These are phyloP conservation scores for Tychaedon coryphoeus DNA, from an alignment of 2,113 vertebrate species.

Conservation along the genomic window DNA sequence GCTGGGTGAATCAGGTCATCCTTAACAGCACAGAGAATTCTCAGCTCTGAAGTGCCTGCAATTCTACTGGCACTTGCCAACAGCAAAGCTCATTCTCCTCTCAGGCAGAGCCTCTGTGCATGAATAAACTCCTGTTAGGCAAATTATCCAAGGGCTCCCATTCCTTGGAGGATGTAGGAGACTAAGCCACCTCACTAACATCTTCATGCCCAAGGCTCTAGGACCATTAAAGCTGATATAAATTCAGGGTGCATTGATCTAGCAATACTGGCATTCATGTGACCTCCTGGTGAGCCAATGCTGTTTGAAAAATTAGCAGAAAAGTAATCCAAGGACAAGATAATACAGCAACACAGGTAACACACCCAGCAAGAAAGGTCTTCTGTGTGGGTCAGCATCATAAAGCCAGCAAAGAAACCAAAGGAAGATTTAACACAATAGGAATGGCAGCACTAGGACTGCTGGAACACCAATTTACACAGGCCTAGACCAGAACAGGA, in stretches of 20 bases:
- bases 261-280: background rate
- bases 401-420: background rate
- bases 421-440: background rate
- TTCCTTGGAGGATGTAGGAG: accelerated
- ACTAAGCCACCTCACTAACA: background rate
- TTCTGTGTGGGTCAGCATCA: background rate
- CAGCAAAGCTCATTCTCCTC: background rate
- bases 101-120: background rate
- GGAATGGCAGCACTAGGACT: background rate
- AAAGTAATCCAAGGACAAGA: background rate
- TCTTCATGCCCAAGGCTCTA: background rate
- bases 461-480: background rate
- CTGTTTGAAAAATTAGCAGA: background rate
- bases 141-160: background rate
- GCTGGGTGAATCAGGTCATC: background rate
- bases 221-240: background rate
- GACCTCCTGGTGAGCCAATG: background rate
- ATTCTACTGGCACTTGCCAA: background rate
- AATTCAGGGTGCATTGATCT: background rate
- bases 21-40: background rate
- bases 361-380: background rate
- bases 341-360: background rate
- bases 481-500: background rate
- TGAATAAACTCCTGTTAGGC: background rate
- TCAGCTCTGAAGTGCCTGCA: background rate